phyloP scores from a whole-genome alignment of 2,797 vertebrate genomes.

The Liparis tanakae region DNA sequence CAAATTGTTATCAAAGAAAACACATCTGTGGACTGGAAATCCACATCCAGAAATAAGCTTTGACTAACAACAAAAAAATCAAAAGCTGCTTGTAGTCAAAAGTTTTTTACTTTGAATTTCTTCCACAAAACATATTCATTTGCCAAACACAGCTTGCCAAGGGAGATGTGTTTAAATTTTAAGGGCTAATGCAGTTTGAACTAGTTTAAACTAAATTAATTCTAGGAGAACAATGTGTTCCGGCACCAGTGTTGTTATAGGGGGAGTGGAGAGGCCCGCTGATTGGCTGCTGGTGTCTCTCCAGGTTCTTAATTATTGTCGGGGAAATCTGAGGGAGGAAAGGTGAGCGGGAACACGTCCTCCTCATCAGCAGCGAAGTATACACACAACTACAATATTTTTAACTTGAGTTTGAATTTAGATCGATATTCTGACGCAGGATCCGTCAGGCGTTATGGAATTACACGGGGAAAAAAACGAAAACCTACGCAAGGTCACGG shows the following conservation, averaged over 20 bases:
- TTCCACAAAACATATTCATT: neutral
- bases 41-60: neutral
- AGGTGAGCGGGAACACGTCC: conserved; percentile 32
- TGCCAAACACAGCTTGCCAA: conserved; percentile 12
- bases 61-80: neutral
- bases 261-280: conserved; percentile 16
- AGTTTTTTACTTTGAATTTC: conserved; percentile 5
- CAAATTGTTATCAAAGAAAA: neutral
- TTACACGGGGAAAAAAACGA: conserved; percentile 41
- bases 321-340: conserved; percentile 20
- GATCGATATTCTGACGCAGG: conserved; percentile 3
- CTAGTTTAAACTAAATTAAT: conserved; percentile 36
- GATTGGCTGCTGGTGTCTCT: conserved; percentile 20
- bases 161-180: conserved; percentile 25
- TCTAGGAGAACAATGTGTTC: conserved; percentile 43
- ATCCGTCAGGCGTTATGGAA: conserved; percentile 38
- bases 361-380: conserved; percentile 4
- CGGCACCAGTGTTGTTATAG: conserved; percentile 4
- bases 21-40: neutral
- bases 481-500: conserved; percentile 30
- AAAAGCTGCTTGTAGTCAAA: neutral
- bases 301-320: conserved; percentile 40
- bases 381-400: neutral
- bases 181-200: conserved; percentile 13
- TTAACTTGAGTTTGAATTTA: neutral